Evolutionary conservation across 2,888 invertebrate species (phyloP).

Genomic region (Eumerus sabulonum): DNA sequence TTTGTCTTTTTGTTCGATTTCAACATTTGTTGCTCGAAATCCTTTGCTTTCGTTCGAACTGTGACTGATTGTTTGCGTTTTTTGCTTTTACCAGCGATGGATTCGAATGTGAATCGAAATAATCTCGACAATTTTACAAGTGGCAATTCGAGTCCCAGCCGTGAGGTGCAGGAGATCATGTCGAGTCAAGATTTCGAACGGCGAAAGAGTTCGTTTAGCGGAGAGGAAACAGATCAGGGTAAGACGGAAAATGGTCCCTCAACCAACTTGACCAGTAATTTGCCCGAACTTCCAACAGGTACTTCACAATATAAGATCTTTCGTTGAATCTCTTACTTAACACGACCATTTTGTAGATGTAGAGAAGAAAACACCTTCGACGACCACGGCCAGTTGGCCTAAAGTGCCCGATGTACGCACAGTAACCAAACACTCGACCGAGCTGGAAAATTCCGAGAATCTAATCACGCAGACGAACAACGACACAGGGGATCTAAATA

Average conservation of each 20-base stretch:
- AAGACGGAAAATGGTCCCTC: slow-evolving; percentile 55
- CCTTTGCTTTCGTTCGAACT: too few relatives aligned
- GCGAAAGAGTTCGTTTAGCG: slow-evolving; percentile 70
- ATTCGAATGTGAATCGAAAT: slow-evolving; percentile 50
- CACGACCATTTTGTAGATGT: slow-evolving; percentile 50
- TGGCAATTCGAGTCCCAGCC: slow-evolving; percentile 93
- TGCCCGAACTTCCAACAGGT: slow-evolving; percentile 52
- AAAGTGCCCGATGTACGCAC: slow-evolving; percentile 74
- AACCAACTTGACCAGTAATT: slow-evolving; percentile 37
- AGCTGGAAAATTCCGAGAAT: slow-evolving; percentile 76
- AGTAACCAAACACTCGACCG: slow-evolving; percentile 75
- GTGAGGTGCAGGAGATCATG: slow-evolving; percentile 93
- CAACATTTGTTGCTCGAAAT: too few relatives aligned
- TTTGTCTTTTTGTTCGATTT: not conserved
- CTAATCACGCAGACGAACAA: slow-evolving; percentile 75
- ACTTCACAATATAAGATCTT: slow-evolving; percentile 61
- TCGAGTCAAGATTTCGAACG: slow-evolving; percentile 82
- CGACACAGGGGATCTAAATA: slow-evolving; percentile 72
- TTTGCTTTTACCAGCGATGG: slow-evolving; percentile 54
- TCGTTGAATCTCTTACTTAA: slow-evolving; percentile 32
- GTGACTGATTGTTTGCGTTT: not conserved
- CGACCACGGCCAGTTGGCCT: slow-evolving; percentile 71
- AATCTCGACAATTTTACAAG: slow-evolving; percentile 81
- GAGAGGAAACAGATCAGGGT: slow-evolving; percentile 71
- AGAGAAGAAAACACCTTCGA: slow-evolving; percentile 56